These are phyloP conservation scores for Melinaea menophilus DNA, from an alignment of 2,888 invertebrate genomes.

Conservation along the genomic window DNA sequence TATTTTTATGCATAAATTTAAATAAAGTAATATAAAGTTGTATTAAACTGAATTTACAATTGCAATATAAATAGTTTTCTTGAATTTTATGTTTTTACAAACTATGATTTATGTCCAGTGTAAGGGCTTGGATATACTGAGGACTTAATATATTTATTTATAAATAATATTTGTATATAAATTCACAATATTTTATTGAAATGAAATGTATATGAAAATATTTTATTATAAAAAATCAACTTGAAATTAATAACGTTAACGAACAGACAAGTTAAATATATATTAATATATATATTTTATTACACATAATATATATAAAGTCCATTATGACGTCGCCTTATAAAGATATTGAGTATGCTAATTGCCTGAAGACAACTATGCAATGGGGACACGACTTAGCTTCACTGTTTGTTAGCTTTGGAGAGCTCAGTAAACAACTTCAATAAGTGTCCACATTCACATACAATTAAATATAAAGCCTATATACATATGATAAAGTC, in stretches of 20 bases:
- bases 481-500: conserved; percentile 7
- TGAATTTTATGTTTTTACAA: conserved; percentile 33
- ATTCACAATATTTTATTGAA: no score
- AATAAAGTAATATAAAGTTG: no score
- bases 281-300: no score
- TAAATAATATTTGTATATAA: no score
- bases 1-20: no score
- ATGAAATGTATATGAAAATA: no score
- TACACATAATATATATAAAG: background rate
- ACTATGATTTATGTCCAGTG: conserved; percentile 23
- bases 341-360: conserved; percentile 46
- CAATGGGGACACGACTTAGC: conserved; percentile 32
- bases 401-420: conserved; percentile 38
- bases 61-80: conserved; percentile 33
- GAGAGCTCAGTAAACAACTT: conserved; percentile 37
- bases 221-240: no score
- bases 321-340: conserved; percentile 27
- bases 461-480: conserved; percentile 4
- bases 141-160: conserved; percentile 6
- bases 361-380: conserved; percentile 47
- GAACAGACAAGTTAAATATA: no score
- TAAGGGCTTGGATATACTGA: conserved; percentile 11
- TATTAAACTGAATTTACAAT: conserved; percentile 25
- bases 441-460: conserved; percentile 35
- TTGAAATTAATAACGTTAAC: no score